A percentile compares a stretch with the other conserved stretches of the same genome.
These are phyloP conservation scores for Lepidocyrtoides sp. DNA, from an alignment of 2,888 invertebrate species.

Conservation along the genomic window DNA sequence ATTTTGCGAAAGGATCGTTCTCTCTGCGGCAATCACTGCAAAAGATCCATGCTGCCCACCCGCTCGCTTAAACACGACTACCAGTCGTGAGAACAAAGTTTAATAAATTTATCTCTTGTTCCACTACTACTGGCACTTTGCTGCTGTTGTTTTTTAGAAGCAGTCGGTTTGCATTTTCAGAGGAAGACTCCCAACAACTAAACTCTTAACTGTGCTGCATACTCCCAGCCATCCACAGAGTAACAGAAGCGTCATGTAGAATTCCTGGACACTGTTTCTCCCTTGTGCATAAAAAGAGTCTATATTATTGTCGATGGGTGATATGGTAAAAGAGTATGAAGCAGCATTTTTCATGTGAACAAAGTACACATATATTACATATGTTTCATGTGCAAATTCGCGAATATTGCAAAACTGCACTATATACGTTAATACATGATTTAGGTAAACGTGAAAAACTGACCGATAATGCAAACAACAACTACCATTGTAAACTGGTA, in stretches of 20 bases:
- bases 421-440: neutral
- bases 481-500: neutral
- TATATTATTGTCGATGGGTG: neutral
- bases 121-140: neutral
- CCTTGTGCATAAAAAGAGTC: neutral
- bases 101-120: slow-evolving; percentile 57
- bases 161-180: neutral
- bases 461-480: slow-evolving; percentile 1
- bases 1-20: neutral
- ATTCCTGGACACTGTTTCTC: slow-evolving; percentile 16
- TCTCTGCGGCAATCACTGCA: neutral
- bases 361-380: neutral
- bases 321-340: neutral
- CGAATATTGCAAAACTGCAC: neutral
- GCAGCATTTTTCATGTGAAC: neutral
- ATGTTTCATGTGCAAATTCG: neutral
- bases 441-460: neutral
- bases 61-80: slow-evolving; percentile 61
- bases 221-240: slow-evolving; percentile 30
- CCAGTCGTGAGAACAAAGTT: slow-evolving; percentile 60
- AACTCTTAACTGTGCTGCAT: neutral
- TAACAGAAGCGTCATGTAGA: slow-evolving; percentile 39
- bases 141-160: neutral
- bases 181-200: neutral
- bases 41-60: slow-evolving; percentile 58